Conservation (phyloP, 2,113 vertebrate genomes). For the Astatotilapia flaviijosephi region DNA sequence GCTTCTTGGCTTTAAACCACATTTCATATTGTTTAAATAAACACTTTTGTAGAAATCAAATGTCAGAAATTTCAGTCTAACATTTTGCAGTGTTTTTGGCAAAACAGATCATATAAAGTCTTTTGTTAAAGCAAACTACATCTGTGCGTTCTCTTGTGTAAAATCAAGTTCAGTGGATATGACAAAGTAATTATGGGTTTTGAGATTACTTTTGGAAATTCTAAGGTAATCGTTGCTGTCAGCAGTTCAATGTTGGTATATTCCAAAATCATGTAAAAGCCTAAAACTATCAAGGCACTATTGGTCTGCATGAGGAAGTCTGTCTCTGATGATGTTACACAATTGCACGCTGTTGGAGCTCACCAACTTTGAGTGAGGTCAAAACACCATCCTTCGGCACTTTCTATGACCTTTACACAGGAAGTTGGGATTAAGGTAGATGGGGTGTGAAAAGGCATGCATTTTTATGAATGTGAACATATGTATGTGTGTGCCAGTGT, state of each 20-base stretch:
- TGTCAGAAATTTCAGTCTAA: background rate
- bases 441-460: slow-evolving; percentile 55
- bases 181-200: background rate
- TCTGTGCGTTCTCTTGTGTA: too few relatives aligned
- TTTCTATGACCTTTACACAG: slow-evolving; percentile 55
- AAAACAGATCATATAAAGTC: background rate
- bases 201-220: background rate
- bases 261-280: background rate
- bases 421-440: slow-evolving; percentile 52
- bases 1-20: background rate
- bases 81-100: background rate
- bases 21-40: background rate
- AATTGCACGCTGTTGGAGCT: background rate
- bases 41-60: background rate
- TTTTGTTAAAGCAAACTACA: background rate
- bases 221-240: background rate
- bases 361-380: background rate
- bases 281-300: background rate
- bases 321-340: background rate
- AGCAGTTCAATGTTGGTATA: background rate
- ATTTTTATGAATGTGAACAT: slow-evolving; percentile 44
- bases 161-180: background rate
- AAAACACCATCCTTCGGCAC: slow-evolving; percentile 34
- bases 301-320: background rate
- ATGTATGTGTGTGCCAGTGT: background rate